These are phyloP conservation scores for Silvanus unidentatus DNA, from an alignment of 2,888 invertebrate species.

Conservation along the genomic window DNA sequence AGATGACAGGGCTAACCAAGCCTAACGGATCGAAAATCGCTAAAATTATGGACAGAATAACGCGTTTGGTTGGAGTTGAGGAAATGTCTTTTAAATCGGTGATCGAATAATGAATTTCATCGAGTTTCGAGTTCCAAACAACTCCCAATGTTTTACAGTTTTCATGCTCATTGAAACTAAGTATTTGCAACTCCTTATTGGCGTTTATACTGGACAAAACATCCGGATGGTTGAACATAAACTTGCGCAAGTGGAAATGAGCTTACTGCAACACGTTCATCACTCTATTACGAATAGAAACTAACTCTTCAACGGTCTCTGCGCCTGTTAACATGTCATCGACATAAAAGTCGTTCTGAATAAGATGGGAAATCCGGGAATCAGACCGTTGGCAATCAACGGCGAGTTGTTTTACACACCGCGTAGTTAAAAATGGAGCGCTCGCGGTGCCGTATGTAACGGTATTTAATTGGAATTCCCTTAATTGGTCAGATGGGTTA, in stretches of 20 bases:
- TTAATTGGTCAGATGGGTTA: too few species aligned
- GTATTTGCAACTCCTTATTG: not conserved
- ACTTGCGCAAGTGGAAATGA: slow-evolving; percentile 9
- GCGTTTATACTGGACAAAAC: not conserved
- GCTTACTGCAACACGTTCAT: not conserved
- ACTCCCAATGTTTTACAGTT: slow-evolving; percentile 10
- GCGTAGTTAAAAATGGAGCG: not conserved
- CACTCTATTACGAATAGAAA: not conserved
- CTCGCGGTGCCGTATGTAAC: too few species aligned
- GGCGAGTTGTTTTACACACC: slow-evolving; percentile 4
- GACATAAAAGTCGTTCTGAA: slow-evolving; percentile 9
- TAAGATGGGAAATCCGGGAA: not conserved
- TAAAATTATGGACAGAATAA: slow-evolving; percentile 11
- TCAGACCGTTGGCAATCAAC: not conserved
- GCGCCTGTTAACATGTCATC: slow-evolving; percentile 14
- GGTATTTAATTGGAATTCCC: too few species aligned
- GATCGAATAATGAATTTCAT: not conserved
- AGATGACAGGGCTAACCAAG: slow-evolving; percentile 12
- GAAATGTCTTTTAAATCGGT: not conserved
- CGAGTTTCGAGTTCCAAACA: not conserved
- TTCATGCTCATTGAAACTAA: slow-evolving; percentile 6
- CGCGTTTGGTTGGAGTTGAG: slow-evolving; percentile 5
- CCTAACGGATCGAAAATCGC: slow-evolving; percentile 16
- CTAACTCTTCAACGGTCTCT: slow-evolving; percentile 1
- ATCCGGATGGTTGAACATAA: slow-evolving; percentile 6